Percentiles rank a stretch among this genome's conserved stretches.
Conservation (phyloP, 2,113 vertebrate species). For the Pseudorasbora parva region DNA sequence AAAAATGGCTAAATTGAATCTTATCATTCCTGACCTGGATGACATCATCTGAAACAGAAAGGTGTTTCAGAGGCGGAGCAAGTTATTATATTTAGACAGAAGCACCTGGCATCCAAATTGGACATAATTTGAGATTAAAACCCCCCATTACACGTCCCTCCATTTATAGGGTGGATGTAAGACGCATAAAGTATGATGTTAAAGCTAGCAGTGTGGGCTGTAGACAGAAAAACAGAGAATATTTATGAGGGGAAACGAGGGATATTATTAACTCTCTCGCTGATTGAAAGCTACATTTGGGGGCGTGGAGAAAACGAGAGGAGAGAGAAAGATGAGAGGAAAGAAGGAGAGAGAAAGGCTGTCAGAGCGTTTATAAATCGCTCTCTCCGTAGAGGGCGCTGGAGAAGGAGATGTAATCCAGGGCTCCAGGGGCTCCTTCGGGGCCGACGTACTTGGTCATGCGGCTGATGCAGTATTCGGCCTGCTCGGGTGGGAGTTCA, state of each 20-base stretch:
- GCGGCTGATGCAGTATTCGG: constrained; percentile 90
- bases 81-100: not conserved
- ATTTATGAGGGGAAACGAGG: not conserved
- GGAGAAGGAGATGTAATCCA: constrained; percentile 94
- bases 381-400: constrained; percentile 91
- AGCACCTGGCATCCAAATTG: not conserved
- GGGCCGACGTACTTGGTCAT: constrained; percentile 84
- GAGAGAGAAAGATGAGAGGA: not conserved
- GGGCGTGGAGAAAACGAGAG: not conserved
- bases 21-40: not conserved
- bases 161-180: not conserved
- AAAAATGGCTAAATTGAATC: not conserved
- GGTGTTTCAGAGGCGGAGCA: not conserved
- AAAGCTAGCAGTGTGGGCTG: constrained; percentile 4
- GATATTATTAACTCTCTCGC: not conserved
- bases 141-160: not conserved
- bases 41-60: not conserved
- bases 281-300: not conserved
- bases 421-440: constrained; percentile 74
- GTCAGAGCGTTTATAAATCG: constrained; percentile 84
- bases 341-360: constrained; percentile 51
- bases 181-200: not conserved
- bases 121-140: not conserved
- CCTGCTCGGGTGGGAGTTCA: constrained; percentile 87
- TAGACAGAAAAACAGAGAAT: not conserved